A percentile compares a stretch with the other conserved stretches of the same genome.
Conservation (phyloP, 2,113 vertebrate species). For the Fukomys damarensis region DNA sequence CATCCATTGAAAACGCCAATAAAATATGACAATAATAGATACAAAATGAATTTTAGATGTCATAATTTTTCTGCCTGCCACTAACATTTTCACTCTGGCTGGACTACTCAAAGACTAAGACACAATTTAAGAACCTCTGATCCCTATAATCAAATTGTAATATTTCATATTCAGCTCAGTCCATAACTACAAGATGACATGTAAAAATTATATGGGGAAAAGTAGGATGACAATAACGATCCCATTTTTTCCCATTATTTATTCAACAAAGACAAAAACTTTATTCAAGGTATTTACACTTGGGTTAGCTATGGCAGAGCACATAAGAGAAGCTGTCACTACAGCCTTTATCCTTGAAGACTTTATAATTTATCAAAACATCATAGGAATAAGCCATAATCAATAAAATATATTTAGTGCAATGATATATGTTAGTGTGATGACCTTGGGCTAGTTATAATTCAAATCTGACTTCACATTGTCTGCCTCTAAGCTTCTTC, state of each 20-base stretch:
- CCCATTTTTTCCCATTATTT: background rate
- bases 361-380: background rate
- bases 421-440: background rate
- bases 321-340: background rate
- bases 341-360: background rate
- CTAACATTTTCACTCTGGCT: conserved; percentile 57
- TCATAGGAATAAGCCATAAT: background rate
- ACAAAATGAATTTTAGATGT: conserved; percentile 74
- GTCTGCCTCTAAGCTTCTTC: background rate
- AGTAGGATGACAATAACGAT: background rate
- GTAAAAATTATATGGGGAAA: conserved; percentile 3
- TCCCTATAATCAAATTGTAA: conserved; percentile 65
- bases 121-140: conserved; percentile 65
- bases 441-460: background rate
- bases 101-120: conserved; percentile 56
- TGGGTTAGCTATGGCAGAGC: background rate
- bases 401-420: background rate
- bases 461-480: conserved; percentile 2
- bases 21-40: conserved; percentile 73
- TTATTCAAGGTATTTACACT: background rate
- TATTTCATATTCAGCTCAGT: conserved; percentile 34
- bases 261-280: background rate
- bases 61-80: conserved; percentile 63
- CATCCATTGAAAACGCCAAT: conserved; percentile 70
- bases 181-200: conserved; percentile 51